Percentiles rank a stretch among this genome's conserved stretches.
Evolutionary conservation across 2,113 vertebrate species (phyloP).

Genomic region (Petaurus breviceps): DNA sequence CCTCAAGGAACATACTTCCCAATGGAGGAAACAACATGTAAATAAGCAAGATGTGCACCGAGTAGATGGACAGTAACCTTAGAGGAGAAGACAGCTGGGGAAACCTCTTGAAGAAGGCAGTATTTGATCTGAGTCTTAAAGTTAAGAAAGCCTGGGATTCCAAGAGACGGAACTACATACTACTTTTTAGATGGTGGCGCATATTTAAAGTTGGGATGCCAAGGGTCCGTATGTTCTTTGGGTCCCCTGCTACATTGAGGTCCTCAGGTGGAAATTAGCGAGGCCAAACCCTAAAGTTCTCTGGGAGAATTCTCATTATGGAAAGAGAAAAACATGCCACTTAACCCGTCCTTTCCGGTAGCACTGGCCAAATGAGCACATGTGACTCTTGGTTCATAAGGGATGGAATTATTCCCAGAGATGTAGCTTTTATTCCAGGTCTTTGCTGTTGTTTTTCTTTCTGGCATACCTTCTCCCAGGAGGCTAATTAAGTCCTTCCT

Average conservation of each 20-base stretch:
- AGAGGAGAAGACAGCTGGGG: too few relatives aligned
- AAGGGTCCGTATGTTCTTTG: not conserved
- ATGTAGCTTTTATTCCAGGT: not conserved
- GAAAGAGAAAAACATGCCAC: not conserved
- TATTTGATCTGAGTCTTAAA: not conserved
- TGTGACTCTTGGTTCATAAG: not conserved
- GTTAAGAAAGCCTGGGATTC: not conserved
- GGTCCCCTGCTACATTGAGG: not conserved
- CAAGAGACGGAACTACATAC: too few relatives aligned
- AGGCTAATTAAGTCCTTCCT: not conserved
- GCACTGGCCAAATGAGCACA: not conserved
- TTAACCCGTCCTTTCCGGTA: not conserved
- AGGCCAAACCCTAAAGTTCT: not conserved
- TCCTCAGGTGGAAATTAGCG: not conserved
- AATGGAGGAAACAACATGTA: not conserved
- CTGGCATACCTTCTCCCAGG: not conserved
- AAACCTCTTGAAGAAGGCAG: not conserved
- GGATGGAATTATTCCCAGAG: not conserved
- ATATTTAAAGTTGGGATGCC: not conserved
- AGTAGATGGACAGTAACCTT: not conserved
- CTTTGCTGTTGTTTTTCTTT: not conserved
- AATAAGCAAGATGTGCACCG: not conserved
- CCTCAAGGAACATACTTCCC: not conserved
- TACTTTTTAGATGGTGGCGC: not conserved
- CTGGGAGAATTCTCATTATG: not conserved